Conservation (phyloP, 2,113 vertebrate species). For the Pyrgilauda ruficollis region DNA sequence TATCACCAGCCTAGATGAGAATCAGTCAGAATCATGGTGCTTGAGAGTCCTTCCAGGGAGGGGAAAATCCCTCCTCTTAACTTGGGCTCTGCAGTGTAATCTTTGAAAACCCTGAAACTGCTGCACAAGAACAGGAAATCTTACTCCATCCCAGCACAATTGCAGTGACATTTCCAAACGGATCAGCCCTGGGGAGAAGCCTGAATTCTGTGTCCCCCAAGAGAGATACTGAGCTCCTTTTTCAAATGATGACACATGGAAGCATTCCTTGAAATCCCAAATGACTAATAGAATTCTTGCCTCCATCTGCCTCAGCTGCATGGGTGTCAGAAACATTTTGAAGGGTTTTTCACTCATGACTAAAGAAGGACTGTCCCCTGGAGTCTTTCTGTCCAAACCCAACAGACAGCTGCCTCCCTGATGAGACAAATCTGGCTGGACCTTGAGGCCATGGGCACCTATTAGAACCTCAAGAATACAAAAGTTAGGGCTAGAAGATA, state of each 20-base stretch:
- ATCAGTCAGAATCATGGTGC: neutral
- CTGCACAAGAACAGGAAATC: neutral
- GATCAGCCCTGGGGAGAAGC: neutral
- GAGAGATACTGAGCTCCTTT: neutral
- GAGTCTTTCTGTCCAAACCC: neutral
- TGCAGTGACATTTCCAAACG: neutral
- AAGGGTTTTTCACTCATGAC: neutral
- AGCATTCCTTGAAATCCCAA: constrained; percentile 32
- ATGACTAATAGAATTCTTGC: neutral
- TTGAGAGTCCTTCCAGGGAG: neutral
- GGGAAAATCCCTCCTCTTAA: neutral
- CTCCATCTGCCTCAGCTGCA: neutral
- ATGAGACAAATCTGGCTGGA: neutral
- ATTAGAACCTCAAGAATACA: neutral
- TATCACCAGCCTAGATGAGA: neutral
- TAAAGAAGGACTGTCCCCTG: neutral
- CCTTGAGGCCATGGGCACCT: neutral
- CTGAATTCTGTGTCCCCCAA: neutral
- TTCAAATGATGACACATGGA: neutral
- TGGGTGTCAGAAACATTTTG: neutral
- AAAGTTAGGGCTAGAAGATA: neutral
- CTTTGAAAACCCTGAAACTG: neutral
- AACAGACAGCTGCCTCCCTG: neutral
- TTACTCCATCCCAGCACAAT: neutral
- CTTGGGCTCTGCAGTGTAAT: neutral